Evolutionary conservation across 2,113 vertebrate species (phyloP).

Genomic region (Dolichallabes microphthalmus): DNA sequence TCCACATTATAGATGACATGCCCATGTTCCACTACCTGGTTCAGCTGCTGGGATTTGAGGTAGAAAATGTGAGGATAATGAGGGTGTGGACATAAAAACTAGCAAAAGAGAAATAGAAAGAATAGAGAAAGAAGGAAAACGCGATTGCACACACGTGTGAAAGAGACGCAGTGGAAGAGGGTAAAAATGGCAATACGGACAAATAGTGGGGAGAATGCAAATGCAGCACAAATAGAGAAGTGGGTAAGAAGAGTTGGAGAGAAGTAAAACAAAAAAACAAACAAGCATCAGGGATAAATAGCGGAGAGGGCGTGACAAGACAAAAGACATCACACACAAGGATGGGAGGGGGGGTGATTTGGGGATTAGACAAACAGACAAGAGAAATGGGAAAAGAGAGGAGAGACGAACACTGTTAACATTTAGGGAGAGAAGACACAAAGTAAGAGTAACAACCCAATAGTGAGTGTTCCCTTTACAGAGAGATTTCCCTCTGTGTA

Average conservation of each 20-base stretch:
- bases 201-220: neutral
- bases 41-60: constrained; percentile 82
- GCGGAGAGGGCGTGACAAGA: neutral
- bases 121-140: constrained; percentile 61
- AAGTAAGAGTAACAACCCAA: constrained; percentile 54
- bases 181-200: neutral
- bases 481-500: constrained; percentile 19
- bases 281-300: constrained; percentile 9
- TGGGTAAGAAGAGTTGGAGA: constrained; percentile 1
- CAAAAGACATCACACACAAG: constrained; percentile 29
- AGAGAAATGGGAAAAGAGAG: constrained; percentile 59
- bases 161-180: constrained; percentile 19
- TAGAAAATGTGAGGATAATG: constrained; percentile 82
- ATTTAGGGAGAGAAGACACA: constrained; percentile 59
- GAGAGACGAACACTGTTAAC: constrained; percentile 66
- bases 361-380: constrained; percentile 44
- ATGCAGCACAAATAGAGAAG: constrained; percentile 16
- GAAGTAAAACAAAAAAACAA: neutral
- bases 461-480: constrained; percentile 49
- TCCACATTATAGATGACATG: constrained; percentile 71
- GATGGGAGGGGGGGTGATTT: neutral
- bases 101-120: constrained; percentile 66
- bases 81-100: constrained; percentile 76
- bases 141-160: constrained; percentile 26
- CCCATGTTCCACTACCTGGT: constrained; percentile 87